Evolutionary conservation across 2,888 invertebrate species (phyloP), one percentile per base, ranked within the genome.

Genomic region (Siphlonurus alternatus): DNA sequence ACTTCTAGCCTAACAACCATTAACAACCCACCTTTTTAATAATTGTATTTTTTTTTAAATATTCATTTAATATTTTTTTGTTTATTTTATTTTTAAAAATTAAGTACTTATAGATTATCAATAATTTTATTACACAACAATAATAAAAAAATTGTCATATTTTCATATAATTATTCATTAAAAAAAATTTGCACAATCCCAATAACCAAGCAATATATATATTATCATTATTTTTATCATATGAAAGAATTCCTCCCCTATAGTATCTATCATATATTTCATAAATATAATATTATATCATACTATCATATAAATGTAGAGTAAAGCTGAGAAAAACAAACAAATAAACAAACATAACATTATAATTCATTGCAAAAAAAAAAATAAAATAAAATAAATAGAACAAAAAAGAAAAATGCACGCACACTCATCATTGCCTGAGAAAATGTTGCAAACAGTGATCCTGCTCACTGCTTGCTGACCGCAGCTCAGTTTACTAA

Each of bases 1-100:
- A 56, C 22, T 56, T 56, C 56, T 56, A 56, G 20, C 20, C 56
- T 56, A 56, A 20, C 56, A 56, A 56, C 56, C 56, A 56, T 56
- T 56, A 56, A 56, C 56, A 56, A 56, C 56, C 56, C 38, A 38
- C 38, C 38, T 10, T 38, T 38, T 38, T 38, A 10, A 15, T n/a
- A n/a, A 10, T n/a, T 38, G 5, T 38, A 38, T 38, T 38, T 38
- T 38, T 38, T 38, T 38, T 38, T 20, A 56, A 5, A 5, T 56
- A 22, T 38, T 38, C 5, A 38, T 38, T 10, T 38, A 38, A 10
- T 38, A 10, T 38, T 38, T 38, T 38, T 10, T 15, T 38, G 5
- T 38, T 38, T 10, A 38, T 38, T 38, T 38, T 38, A 38, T 15
- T 15, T 38, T 38, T 38, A 38, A 38, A 38, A 38, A 38, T 38